These are phyloP conservation scores for Diachasma alloeum DNA, from an alignment of 1,140 invertebrate genomes.

Conservation along the genomic window DNA sequence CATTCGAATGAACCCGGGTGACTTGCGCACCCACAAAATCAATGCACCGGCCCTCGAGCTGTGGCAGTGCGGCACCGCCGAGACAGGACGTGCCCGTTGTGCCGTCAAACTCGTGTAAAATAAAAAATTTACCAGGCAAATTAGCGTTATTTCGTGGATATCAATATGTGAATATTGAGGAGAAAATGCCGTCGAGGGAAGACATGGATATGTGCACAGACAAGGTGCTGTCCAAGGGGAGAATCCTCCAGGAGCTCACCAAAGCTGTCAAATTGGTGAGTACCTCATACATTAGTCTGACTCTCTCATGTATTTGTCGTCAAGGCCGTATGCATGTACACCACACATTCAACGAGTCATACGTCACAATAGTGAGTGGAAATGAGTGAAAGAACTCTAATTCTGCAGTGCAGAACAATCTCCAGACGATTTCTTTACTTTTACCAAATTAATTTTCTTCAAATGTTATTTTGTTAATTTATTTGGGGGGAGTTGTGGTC, in stretches of 20 bases:
- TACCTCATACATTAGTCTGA: conserved; percentile 20
- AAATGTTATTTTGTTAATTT: neutral
- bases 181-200: conserved; percentile 54
- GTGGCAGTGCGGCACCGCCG: conserved; percentile 43
- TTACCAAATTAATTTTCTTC: neutral
- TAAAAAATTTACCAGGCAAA: conserved; percentile 26
- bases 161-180: conserved; percentile 46
- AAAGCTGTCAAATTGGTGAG: conserved; percentile 65
- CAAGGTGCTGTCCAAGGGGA: conserved; percentile 60
- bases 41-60: conserved; percentile 43
- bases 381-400: neutral
- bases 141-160: conserved; percentile 24
- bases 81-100: conserved; percentile 32
- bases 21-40: conserved; percentile 57
- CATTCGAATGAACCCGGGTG: conserved; percentile 28
- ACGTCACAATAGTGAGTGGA: conserved; percentile 23
- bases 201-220: conserved; percentile 61
- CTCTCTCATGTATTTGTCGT: conserved; percentile 18
- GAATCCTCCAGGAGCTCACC: conserved; percentile 62
- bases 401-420: neutral
- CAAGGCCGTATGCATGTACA: conserved; percentile 33
- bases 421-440: neutral
- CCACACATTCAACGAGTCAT: neutral
- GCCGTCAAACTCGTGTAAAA: conserved; percentile 21
- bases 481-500: neutral